Evolutionary conservation across 2,113 vertebrate genomes (phyloP), one percentile per base, ranked within the genome.

Genomic region (Aplodontia rufa): DNA sequence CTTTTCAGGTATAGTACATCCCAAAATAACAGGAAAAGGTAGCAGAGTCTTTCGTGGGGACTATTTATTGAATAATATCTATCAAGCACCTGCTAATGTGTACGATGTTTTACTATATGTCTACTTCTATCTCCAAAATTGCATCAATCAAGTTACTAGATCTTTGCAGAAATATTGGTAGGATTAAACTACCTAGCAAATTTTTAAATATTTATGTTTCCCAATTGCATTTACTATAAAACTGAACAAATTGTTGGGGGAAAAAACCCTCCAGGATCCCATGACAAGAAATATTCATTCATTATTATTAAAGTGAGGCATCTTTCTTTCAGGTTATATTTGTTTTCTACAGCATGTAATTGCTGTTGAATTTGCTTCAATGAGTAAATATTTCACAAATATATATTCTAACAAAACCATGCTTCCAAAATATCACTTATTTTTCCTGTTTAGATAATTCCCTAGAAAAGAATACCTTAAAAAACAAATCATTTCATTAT

Each of bases 311-410:
- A 86, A 94, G 71, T 22, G 45, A 90, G 17, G 51, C 53, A n/a
- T 74, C 76, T 87, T 85, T 92, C 85, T 91, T 96, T 95, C 91
- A 96, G 85, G 80, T 96, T 95, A 17, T 71, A 84, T 93, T 97
- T 94, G 71, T 95, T 92, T 83, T 88, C 72, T 79, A 45, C 35
- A 94, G 66, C 91, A 88, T 82, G 81, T 94, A 96, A 97, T 82
- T 96, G 72, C 80, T 97, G 53, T 92, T 96, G 93, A 97, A 94
- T 91, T 95, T 96, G 76, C 60, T 92, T 93, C 88, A 92, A 53
- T 90, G 88, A 82, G 37, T 92, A 95, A 96, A 97, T 95, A 96
- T 96, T 96, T 92, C 51, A 88, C 88, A 92, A 96, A 92, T 85
- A 83, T 24, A 82, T 84, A 74, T 91, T 85, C 85, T 85, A 90